These are phyloP conservation scores for Erinaceus europaeus DNA, from an alignment of 2,113 vertebrate species.

Conservation along the genomic window DNA sequence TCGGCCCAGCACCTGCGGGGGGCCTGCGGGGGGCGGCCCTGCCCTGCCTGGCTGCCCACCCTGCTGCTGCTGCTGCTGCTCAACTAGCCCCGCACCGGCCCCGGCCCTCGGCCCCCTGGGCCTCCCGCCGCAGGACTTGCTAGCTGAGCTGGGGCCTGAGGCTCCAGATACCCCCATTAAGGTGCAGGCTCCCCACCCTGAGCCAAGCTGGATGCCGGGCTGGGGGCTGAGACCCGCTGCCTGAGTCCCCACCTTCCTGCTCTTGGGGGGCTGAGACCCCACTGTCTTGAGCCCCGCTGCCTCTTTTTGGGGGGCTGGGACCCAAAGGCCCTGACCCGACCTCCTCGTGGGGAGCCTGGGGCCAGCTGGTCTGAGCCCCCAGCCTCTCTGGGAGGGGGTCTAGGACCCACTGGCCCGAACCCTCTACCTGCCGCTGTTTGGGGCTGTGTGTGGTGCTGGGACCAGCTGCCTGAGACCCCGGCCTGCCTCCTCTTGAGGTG, in stretches of 20 bases:
- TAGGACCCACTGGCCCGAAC: no score
- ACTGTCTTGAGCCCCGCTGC: not conserved
- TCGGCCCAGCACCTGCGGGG: conserved; percentile 44
- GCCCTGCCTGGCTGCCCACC: conserved; percentile 59
- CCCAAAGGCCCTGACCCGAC: no score
- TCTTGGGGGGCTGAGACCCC: not conserved
- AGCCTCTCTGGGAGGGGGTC: not conserved
- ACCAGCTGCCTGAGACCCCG: no score
- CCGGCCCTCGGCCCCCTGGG: no score
- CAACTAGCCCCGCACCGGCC: conserved; percentile 77
- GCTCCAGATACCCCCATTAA: not conserved
- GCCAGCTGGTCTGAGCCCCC: not conserved
- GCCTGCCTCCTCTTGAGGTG: no score
- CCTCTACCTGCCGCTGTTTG: no score
- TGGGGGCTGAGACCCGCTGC: not conserved
- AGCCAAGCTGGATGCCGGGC: not conserved
- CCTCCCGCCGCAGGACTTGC: no score
- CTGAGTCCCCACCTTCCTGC: no score
- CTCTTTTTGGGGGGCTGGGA: conserved; percentile 4
- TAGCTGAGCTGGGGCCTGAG: not conserved
- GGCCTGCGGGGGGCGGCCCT: fast-evolving
- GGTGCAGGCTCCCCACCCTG: not conserved
- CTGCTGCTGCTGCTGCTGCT: conserved; percentile 60
- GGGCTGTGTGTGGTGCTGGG: no score
- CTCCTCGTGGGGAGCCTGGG: not conserved